A percentile compares a stretch with the other conserved stretches of the same genome.
Evolutionary conservation across 2,113 vertebrate genomes (phyloP).

Genomic region (Percina caprodes): DNA sequence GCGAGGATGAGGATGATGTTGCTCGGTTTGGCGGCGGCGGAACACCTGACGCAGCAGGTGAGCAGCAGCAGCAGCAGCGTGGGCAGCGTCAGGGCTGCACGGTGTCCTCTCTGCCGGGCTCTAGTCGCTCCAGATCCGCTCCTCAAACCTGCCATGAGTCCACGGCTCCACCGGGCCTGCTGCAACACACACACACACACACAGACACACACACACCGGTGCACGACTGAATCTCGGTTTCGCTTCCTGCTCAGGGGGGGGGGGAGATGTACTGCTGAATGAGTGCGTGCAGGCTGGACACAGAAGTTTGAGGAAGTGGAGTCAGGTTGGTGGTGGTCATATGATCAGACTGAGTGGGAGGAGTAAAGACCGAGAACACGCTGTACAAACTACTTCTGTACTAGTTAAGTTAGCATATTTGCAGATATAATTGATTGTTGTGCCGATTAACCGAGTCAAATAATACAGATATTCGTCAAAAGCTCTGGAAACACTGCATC

Average conservation of each 20-base stretch:
- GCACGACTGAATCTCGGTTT: background rate
- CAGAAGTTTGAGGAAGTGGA: conserved; percentile 70
- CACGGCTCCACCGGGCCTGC: background rate
- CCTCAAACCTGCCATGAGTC: conserved; percentile 65
- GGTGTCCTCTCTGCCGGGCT: background rate
- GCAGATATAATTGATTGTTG: too few relatives aligned
- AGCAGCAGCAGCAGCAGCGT: conserved; percentile 49
- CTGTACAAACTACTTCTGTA: conserved; percentile 5
- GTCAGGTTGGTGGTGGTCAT: conserved; percentile 39
- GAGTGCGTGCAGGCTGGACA: background rate
- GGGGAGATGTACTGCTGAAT: background rate
- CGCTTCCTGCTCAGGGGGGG: background rate
- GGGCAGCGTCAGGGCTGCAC: background rate
- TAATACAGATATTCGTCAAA: too few relatives aligned
- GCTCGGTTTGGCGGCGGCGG: conserved; percentile 41
- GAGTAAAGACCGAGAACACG: conserved; percentile 11
- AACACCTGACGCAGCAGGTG: conserved; percentile 79
- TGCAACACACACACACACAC: background rate
- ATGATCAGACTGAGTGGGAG: conserved; percentile 57
- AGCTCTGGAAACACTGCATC: too few relatives aligned
- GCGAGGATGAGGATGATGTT: conserved; percentile 86
- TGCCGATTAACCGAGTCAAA: too few relatives aligned
- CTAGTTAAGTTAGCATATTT: too few relatives aligned
- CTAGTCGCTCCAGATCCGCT: background rate
- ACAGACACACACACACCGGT: too few relatives aligned